These are phyloP conservation scores for Eulemur rufifrons DNA, from an alignment of 2,113 vertebrate genomes.

Conservation along the genomic window DNA sequence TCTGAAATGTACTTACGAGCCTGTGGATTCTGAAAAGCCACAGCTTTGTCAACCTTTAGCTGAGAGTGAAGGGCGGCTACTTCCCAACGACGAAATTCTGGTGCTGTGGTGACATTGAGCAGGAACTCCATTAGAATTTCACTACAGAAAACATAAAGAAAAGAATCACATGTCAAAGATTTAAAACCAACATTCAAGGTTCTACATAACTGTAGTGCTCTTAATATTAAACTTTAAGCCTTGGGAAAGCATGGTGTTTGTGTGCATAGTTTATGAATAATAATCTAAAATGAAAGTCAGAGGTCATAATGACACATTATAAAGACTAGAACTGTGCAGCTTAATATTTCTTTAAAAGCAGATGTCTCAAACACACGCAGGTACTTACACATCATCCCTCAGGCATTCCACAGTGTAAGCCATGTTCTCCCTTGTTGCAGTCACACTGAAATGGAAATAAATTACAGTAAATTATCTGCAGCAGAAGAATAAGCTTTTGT, in stretches of 20 bases:
- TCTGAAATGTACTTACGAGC: conserved; percentile 84
- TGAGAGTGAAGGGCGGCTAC: conserved; percentile 88
- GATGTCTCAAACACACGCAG: not conserved
- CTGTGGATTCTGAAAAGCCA: conserved; percentile 90
- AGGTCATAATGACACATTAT: not conserved
- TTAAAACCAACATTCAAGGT: not conserved
- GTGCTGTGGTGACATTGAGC: conserved; percentile 97
- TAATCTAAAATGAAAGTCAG: not conserved
- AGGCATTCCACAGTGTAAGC: conserved; percentile 93
- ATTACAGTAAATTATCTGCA: not conserved
- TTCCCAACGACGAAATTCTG: conserved; percentile 96
- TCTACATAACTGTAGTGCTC: not conserved
- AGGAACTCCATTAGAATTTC: conserved; percentile 98
- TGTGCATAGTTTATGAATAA: not conserved
- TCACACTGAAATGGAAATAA: conserved; percentile 86
- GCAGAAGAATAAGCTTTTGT: conserved; percentile 13
- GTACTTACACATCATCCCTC: conserved; percentile 93
- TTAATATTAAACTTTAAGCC: not conserved
- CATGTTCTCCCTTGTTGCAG: conserved; percentile 93
- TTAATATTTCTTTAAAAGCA: not conserved
- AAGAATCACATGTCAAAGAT: not conserved
- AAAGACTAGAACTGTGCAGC: not conserved
- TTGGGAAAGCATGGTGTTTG: not conserved
- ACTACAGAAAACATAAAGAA: conserved; percentile 78
- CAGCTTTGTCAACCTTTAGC: conserved; percentile 89